Base-by-base conservation (phyloP, 1,140 invertebrate genomes). In the Zaprionus davidi region DNA sequence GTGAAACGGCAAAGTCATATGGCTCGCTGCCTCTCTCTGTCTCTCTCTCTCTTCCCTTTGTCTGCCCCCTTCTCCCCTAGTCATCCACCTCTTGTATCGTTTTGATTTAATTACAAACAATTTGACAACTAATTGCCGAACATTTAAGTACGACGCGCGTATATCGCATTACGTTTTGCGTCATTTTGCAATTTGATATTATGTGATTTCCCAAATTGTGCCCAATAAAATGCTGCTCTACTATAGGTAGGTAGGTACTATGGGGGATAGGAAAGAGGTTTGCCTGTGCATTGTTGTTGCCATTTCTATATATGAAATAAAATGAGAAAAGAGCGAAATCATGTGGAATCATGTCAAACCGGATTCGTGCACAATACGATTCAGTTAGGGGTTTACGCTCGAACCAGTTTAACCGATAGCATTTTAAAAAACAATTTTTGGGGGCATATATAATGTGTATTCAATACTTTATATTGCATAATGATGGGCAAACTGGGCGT, bases 71-170 rank as follows among this genome's bases (percentile, higher is more conserved):
- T 6, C 6, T 17, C 24, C n/a, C 26, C 20, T 36, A 6, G 22
- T 15, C 41, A 13, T 28, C 41, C 51, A 51, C 79, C 88, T 88
- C 80, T 65, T 88, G 78, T 90, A 78, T 88, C 86, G 82, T 82
- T 90, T 90, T 90, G 85, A 90, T 90, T 90, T 90, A 90, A 90
- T 90, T 90, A 90, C 85, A 80, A 90, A 90, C 85, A 90, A 90
- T 90, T 90, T 90, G 85, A 90, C 85, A 90, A 90, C 85, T 90
- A 90, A 90, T 90, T 90, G 85, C 85, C 77, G 73, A 85, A 85
- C 82, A 74, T 82, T 90, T 90, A 90, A 90, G 82, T 88, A 77
- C 82, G 76, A 46, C 41, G 76, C 41, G 68, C 74, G 78, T 78
- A 69, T 75, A 90, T 90, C 86, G 84, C 82, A 90, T 90, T 90